These are phyloP conservation scores for Odontocerum albicorne DNA, from an alignment of 2,888 invertebrate genomes.

Conservation along the genomic window DNA sequence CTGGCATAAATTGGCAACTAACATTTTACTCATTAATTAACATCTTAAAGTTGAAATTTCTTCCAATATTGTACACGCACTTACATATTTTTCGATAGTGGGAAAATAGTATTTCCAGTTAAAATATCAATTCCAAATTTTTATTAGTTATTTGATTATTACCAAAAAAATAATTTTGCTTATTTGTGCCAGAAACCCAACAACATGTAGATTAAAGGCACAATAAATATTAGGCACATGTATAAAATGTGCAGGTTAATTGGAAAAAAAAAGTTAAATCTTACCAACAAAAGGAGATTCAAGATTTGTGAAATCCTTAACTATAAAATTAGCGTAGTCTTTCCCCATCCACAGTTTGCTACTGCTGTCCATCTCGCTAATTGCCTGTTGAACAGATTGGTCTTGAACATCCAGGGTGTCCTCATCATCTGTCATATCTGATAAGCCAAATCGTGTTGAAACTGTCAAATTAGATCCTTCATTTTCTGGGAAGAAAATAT, in stretches of 20 bases:
- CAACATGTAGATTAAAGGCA: neutral
- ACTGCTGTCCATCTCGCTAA: slow-evolving; percentile 46
- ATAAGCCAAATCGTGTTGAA: slow-evolving; percentile 4
- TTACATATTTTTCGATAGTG: too few species aligned
- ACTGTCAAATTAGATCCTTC: slow-evolving; percentile 28
- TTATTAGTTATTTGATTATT: too few species aligned
- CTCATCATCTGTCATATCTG: slow-evolving; percentile 26
- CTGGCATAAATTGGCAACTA: too few species aligned
- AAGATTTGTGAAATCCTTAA: slow-evolving; percentile 89
- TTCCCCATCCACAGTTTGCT: slow-evolving; percentile 94
- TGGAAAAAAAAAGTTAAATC: slow-evolving; percentile 20
- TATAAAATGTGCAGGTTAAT: too few species aligned
- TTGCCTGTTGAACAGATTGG: slow-evolving; percentile 40
- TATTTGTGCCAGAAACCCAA: too few species aligned
- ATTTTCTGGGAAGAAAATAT: slow-evolving; percentile 49
- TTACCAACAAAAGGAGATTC: slow-evolving; percentile 78
- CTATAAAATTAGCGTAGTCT: slow-evolving; percentile 95
- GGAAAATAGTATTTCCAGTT: too few species aligned
- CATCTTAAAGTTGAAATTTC: too few species aligned
- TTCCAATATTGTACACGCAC: too few species aligned
- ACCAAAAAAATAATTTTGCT: too few species aligned
- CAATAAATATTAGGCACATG: neutral
- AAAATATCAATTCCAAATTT: too few species aligned
- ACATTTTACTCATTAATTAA: too few species aligned
- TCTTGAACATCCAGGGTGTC: slow-evolving; percentile 23